These are phyloP conservation scores for Lepidostoma basale DNA, from an alignment of 1,140 invertebrate species.

Conservation along the genomic window DNA sequence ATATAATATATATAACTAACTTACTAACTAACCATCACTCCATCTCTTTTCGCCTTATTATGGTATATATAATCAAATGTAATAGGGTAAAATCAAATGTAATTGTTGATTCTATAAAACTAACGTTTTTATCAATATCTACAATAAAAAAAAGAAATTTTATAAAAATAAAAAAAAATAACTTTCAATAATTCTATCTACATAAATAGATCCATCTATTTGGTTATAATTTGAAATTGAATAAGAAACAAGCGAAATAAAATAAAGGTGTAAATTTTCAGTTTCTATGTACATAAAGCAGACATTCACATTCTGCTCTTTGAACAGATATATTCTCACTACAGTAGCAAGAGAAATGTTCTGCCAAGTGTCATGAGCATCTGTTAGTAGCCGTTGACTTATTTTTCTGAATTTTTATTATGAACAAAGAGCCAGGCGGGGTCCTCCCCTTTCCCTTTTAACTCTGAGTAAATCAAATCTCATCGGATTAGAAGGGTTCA, in stretches of 20 bases:
- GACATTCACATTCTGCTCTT: no score
- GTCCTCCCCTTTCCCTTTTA: no score
- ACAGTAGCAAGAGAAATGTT: neutral
- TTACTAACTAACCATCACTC: neutral
- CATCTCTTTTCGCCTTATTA: neutral
- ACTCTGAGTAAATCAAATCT: no score
- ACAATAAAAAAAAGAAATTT: no score
- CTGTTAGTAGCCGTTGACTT: neutral
- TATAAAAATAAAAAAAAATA: no score
- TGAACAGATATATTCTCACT: neutral
- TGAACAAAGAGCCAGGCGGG: no score
- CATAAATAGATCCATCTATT: neutral
- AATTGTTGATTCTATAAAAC: no score
- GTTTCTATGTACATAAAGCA: neutral
- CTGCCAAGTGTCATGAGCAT: conserved; percentile 12
- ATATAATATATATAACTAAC: neutral
- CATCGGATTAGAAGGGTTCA: no score
- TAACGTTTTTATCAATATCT: no score
- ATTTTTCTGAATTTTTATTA: conserved; percentile 19
- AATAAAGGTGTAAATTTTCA: neutral
- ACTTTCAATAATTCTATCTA: neutral
- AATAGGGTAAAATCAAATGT: no score
- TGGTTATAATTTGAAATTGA: neutral
- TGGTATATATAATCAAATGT: no score
- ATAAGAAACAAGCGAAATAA: neutral